phyloP scores from a whole-genome alignment of 2,797 vertebrate species.

The Sebastes oblongus region DNA sequence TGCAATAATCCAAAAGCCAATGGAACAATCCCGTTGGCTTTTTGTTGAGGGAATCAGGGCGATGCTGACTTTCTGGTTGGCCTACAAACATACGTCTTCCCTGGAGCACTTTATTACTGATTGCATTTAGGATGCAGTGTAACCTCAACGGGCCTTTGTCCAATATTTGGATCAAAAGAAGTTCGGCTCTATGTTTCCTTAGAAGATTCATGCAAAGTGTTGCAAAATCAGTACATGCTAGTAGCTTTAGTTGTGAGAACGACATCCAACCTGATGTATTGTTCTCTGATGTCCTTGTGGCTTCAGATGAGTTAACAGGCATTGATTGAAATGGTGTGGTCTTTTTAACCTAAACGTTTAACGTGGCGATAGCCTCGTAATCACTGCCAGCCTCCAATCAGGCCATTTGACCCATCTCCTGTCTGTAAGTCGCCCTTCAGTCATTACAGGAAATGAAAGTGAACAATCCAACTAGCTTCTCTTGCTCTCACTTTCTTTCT shows the following conservation, averaged over 20 bases:
- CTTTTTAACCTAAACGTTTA: conserved; percentile 32
- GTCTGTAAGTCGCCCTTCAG: conserved; percentile 26
- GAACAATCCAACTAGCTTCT: conserved; percentile 53
- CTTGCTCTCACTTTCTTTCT: conserved; percentile 64
- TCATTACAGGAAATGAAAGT: conserved; percentile 67
- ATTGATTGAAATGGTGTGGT: conserved; percentile 1
- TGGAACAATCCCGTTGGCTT: too few relatives aligned
- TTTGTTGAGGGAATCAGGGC: too few relatives aligned
- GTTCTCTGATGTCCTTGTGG: not conserved
- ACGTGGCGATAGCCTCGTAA: conserved; percentile 22
- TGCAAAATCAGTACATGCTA: not conserved
- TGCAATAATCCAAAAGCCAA: too few relatives aligned
- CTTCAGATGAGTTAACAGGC: not conserved
- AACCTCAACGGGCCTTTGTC: not conserved
- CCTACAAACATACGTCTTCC: too few relatives aligned
- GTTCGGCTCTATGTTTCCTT: not conserved
- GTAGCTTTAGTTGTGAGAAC: not conserved
- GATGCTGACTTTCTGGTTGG: too few relatives aligned
- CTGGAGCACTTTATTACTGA: not conserved
- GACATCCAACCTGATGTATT: not conserved
- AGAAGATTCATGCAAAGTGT: not conserved
- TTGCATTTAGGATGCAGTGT: not conserved
- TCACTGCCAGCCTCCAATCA: conserved; percentile 32
- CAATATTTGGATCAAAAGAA: not conserved
- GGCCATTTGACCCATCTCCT: conserved; percentile 48